These are phyloP conservation scores for Apis mellifera DNA, from an alignment of 1,140 invertebrate species.

Conservation along the genomic window Amel_HAv3.1 CM009938.2:10422501-10423000, in stretches of 20 bases:
- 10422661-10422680: neutral
- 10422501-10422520: constrained; percentile 7
- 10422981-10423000: neutral
- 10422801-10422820: no score
- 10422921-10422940: neutral
- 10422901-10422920: neutral
- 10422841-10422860: no score
- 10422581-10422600: neutral
- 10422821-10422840: no score
- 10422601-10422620: neutral
- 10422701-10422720: no score
- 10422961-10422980: neutral
- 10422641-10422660: neutral
- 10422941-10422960: neutral
- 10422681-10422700: no score
- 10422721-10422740: no score
- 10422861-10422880: no score
- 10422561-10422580: neutral
- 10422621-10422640: neutral
- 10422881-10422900: no score
- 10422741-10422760: no score
- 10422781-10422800: no score
- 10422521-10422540: neutral
- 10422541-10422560: neutral
- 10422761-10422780: no score